Evolutionary conservation across 1,140 invertebrate species (phyloP), one percentile per base, ranked within the genome.

Genomic region (Hylyphantes graminicola): DNA sequence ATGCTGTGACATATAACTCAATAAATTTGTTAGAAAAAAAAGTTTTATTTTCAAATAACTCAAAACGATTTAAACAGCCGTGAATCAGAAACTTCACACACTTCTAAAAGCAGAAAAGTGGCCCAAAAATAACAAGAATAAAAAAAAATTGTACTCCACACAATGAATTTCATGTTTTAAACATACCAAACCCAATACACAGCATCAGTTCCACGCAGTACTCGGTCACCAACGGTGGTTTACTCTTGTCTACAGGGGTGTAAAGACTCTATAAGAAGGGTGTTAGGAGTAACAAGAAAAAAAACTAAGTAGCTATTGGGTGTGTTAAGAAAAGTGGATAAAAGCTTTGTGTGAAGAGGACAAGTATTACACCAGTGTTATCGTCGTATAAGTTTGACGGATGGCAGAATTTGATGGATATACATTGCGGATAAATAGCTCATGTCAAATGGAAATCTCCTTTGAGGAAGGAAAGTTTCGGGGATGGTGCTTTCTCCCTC

Each of bases 81-180:
- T 2, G 35, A 35, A 35, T 35, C 35, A 35, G 35, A 35, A 35
- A 35, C 35, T 35, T 35, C 35, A 35, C 35, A 35, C 35, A 35
- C 35, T 0, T 7, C 74, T 12, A 51, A 63, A 76, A 76, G 35
- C n/a, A 76, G 11, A 67, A 67, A 17, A 15, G 21, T 17, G 15
- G 11, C 64, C 13, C 64, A 19, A 5, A 35, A 35, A 35, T 35
- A 35, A 35, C 35, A 35, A 35, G 35, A 35, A 35, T 35, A 35
- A 35, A 35, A 35, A 35, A 21, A n/a, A 78, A 78, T 15, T 50
- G 64, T 15, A 21, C 57, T 63, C 50, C 15, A 57, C 64, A 76
- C 77, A 80, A 80, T 80, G 77, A 70, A 53, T 51, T 57, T 35
- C 77, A 80, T 80, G 77, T 80, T 80, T 80, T 80, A 80, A 80